phyloP scores from a whole-genome alignment of 2,113 vertebrate genomes.

The Phyllopteryx taeniolatus region DNA sequence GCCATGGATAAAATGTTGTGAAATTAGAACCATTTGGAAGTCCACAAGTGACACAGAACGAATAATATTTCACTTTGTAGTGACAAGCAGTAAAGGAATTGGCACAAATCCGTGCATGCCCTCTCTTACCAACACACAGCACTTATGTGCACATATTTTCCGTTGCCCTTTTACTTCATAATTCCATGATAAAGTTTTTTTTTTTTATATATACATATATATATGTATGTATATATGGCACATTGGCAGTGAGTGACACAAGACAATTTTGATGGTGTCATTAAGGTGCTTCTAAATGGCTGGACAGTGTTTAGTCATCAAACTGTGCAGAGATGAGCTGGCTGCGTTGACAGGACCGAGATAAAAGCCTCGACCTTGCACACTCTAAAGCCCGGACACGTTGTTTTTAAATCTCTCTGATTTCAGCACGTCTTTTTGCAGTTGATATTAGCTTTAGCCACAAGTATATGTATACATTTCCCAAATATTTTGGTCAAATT shows the following conservation, averaged over 20 bases:
- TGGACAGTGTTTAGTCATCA: neutral
- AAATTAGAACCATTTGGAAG: too few species aligned
- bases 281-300: slow-evolving; percentile 1
- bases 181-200: neutral
- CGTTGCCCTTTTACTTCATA: neutral
- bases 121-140: too few species aligned
- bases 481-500: neutral
- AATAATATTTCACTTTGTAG: too few species aligned
- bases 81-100: too few species aligned
- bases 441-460: neutral
- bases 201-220: neutral
- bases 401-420: slow-evolving; percentile 25
- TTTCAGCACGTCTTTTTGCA: slow-evolving; percentile 5
- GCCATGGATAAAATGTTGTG: too few species aligned
- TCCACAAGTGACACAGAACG: too few species aligned
- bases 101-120: too few species aligned
- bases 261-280: neutral
- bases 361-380: slow-evolving; percentile 24
- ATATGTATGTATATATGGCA: neutral
- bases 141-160: neutral
- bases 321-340: slow-evolving; percentile 22
- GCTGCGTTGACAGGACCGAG: slow-evolving; percentile 20
- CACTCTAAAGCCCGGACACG: slow-evolving; percentile 3
- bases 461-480: neutral
- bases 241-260: neutral